Percentiles rank a stretch among this genome's conserved stretches.
phyloP scores from a whole-genome alignment of 2,888 invertebrate species.

The Eupithecia abbreviata region DNA sequence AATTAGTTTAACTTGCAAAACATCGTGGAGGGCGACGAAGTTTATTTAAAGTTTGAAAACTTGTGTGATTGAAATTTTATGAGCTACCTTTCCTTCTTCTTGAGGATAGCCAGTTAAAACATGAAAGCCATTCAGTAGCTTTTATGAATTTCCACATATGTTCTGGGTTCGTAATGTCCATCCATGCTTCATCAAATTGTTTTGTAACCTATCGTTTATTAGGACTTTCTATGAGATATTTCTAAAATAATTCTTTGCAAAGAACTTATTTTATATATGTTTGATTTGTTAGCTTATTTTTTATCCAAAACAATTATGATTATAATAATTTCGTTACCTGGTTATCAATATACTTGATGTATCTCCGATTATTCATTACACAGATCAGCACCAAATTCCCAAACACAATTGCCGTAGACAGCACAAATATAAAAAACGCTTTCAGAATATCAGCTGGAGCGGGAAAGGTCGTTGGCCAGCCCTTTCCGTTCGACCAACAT shows the following conservation, averaged over 20 bases:
- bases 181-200: neutral
- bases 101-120: neutral
- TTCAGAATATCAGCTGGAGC: conserved; percentile 89
- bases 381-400: conserved; percentile 92
- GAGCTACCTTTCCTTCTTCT: neutral
- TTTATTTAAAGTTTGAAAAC: conserved; percentile 13
- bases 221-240: neutral
- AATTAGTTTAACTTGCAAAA: conserved; percentile 30
- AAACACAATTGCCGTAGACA: conserved; percentile 91
- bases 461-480: conserved; percentile 86
- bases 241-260: neutral
- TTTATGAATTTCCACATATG: neutral
- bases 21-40: conserved; percentile 11
- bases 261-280: neutral
- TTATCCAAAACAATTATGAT: neutral
- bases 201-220: neutral
- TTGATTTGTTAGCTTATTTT: neutral
- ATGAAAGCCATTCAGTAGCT: neutral
- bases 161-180: neutral
- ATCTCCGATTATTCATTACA: conserved; percentile 92
- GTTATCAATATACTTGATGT: conserved; percentile 93
- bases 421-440: conserved; percentile 89
- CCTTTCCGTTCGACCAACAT: conserved; percentile 88
- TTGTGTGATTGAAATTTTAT: neutral
- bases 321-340: conserved; percentile 83